Conservation (phyloP, 2,888 invertebrate genomes). For the Molanna angustata region DNA sequence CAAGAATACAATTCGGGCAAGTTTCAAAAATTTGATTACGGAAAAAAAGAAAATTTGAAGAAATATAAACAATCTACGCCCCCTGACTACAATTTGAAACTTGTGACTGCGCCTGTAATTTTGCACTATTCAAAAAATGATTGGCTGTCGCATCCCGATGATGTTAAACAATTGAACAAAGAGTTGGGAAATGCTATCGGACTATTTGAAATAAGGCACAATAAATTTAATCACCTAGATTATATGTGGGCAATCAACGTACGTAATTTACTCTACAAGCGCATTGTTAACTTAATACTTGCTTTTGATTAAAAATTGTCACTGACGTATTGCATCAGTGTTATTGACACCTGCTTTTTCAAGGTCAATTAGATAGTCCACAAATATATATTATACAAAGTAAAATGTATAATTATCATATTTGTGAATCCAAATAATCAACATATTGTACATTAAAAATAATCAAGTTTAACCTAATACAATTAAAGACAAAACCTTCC, state of each 20-base stretch:
- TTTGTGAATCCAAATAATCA: too few relatives aligned
- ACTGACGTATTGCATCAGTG: too few relatives aligned
- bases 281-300: slow-evolving; percentile 48
- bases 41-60: slow-evolving; percentile 42
- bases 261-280: slow-evolving; percentile 50
- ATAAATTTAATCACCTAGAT: slow-evolving; percentile 63
- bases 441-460: too few relatives aligned
- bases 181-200: slow-evolving; percentile 53
- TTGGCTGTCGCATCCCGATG: slow-evolving; percentile 50
- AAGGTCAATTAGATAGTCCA: too few relatives aligned
- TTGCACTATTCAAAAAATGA: slow-evolving; percentile 57
- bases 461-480: too few relatives aligned
- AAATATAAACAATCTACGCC: slow-evolving; percentile 50
- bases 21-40: slow-evolving; percentile 53
- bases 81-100: slow-evolving; percentile 48
- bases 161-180: slow-evolving; percentile 48
- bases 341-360: too few relatives aligned
- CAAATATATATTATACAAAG: too few relatives aligned
- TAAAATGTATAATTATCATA: too few relatives aligned
- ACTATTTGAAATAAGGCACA: slow-evolving; percentile 48
- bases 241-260: slow-evolving; percentile 62
- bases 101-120: slow-evolving; percentile 47
- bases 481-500: too few relatives aligned
- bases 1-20: slow-evolving; percentile 42
- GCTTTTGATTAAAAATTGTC: slow-evolving; percentile 40